Percentiles rank a stretch among this genome's conserved stretches.
These are phyloP conservation scores for Eolophus roseicapilla DNA, from an alignment of 2,113 vertebrate species.

Conservation along the genomic window DNA sequence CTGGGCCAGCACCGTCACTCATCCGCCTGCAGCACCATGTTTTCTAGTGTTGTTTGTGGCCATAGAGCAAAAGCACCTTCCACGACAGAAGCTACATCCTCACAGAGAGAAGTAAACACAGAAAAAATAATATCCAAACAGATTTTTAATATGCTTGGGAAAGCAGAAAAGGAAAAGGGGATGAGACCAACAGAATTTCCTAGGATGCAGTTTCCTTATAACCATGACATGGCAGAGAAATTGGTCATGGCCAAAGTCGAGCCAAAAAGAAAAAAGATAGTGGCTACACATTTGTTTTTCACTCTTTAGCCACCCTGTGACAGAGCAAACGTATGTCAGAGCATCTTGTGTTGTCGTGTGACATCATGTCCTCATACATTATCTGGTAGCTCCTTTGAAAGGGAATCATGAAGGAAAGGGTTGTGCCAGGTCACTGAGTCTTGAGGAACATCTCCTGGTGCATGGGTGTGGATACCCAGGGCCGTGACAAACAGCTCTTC, in stretches of 20 bases:
- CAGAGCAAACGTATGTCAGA: neutral
- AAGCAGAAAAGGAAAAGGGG: neutral
- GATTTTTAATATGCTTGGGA: neutral
- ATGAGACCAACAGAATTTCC: neutral
- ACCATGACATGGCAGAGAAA: neutral
- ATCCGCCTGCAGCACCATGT: fast-evolving
- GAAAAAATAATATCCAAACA: neutral
- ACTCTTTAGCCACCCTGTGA: neutral
- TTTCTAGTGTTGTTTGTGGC: neutral
- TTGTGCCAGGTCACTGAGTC: neutral
- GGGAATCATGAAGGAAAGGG: neutral
- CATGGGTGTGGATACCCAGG: fast-evolving
- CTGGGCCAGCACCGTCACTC: fast-evolving
- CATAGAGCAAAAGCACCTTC: neutral
- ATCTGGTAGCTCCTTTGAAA: neutral
- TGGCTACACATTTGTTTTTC: neutral
- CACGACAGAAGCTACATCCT: neutral
- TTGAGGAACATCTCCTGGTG: neutral
- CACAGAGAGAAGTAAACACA: neutral
- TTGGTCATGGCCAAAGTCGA: neutral
- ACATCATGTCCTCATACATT: neutral
- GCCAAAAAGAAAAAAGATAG: neutral
- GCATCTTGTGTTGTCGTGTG: neutral
- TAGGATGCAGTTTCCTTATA: neutral
- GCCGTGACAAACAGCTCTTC: neutral